phyloP scores from a whole-genome alignment of 2,797 vertebrate species.

The Hirundo rustica region DNA sequence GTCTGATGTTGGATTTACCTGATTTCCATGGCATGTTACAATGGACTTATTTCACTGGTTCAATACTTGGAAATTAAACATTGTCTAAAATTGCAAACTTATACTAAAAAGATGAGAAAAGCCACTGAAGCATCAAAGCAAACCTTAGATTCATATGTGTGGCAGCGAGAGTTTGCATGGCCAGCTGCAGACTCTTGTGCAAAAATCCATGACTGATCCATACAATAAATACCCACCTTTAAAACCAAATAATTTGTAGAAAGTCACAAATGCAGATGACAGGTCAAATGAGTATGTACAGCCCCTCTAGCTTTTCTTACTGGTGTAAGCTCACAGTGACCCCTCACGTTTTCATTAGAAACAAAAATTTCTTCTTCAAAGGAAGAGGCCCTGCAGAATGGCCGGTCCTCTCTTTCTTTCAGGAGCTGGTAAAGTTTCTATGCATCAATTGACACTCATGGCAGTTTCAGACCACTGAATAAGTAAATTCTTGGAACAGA shows the following conservation, averaged over 20 bases:
- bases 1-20: neutral
- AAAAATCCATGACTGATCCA: neutral
- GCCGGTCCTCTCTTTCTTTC: neutral
- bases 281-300: neutral
- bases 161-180: neutral
- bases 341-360: neutral
- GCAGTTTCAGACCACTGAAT: neutral
- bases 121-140: neutral
- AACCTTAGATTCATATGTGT: neutral
- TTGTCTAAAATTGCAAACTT: neutral
- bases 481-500: neutral
- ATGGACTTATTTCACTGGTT: neutral
- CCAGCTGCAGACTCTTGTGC: neutral
- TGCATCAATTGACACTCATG: neutral
- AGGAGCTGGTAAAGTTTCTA: neutral
- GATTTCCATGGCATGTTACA: neutral
- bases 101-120: neutral
- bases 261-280: neutral
- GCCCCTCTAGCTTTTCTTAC: neutral
- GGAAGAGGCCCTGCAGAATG: neutral
- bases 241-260: neutral
- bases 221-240: neutral
- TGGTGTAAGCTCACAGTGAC: neutral
- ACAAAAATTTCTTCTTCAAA: neutral
- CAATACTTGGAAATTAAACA: neutral